phyloP scores from a whole-genome alignment of 1,140 invertebrate species.

The Gonioctena quinquepunctata region DNA sequence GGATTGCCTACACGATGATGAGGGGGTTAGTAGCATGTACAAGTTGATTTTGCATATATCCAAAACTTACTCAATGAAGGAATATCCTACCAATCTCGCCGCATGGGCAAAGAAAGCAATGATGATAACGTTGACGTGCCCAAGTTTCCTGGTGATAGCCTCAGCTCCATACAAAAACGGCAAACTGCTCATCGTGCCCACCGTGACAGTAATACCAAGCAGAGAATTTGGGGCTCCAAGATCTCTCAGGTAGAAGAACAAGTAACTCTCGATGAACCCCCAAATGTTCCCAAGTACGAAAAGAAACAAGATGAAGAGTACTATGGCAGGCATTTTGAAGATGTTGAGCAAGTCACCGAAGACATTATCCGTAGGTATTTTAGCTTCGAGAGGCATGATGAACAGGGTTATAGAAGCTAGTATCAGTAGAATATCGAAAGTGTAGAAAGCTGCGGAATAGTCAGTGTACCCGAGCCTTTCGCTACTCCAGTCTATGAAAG shows the following conservation, averaged over 20 bases:
- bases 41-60: not conserved
- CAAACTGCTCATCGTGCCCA: slow-evolving; percentile 78
- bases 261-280: slow-evolving; percentile 84
- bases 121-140: slow-evolving; percentile 80
- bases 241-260: slow-evolving; percentile 83
- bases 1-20: too few relatives aligned
- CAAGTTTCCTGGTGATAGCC: slow-evolving; percentile 76
- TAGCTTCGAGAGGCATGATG: slow-evolving; percentile 72
- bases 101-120: slow-evolving; percentile 81
- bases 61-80: slow-evolving; percentile 74
- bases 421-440: slow-evolving; percentile 70
- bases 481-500: slow-evolving; percentile 72
- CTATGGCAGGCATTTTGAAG: slow-evolving; percentile 74
- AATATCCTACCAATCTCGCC: slow-evolving; percentile 77
- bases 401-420: slow-evolving; percentile 71
- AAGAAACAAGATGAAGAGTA: slow-evolving; percentile 75
- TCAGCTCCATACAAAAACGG: slow-evolving; percentile 81
- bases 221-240: slow-evolving; percentile 78
- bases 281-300: slow-evolving; percentile 78
- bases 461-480: slow-evolving; percentile 70
- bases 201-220: slow-evolving; percentile 79
- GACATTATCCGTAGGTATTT: slow-evolving; percentile 73
- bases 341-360: slow-evolving; percentile 70
- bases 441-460: slow-evolving; percentile 78
- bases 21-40: too few relatives aligned